Evolutionary conservation across 2,888 invertebrate genomes (phyloP).

Genomic region (Drosophila mimica): DNA sequence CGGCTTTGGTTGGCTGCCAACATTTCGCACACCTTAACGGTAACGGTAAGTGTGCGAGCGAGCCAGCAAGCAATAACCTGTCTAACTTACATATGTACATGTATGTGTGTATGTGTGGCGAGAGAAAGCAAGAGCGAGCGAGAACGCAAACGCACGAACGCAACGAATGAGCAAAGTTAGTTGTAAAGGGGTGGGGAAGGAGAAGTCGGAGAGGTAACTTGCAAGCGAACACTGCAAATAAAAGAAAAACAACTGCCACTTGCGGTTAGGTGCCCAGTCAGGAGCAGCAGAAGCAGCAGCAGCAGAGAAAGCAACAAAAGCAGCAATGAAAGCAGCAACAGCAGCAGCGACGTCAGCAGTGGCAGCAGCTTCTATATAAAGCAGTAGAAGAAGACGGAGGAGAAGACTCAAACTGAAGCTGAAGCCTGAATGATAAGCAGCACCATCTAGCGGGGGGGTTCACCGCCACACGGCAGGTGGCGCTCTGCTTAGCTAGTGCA

Average conservation of each 20-base stretch:
- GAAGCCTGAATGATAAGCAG: constrained; percentile 49
- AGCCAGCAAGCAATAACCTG: constrained; percentile 75
- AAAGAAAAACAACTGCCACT: constrained; percentile 76
- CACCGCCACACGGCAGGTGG: constrained; percentile 65
- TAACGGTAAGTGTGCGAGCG: constrained; percentile 70
- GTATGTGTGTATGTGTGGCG: constrained; percentile 17
- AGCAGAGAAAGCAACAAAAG: constrained; percentile 27
- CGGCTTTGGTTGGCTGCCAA: constrained; percentile 84
- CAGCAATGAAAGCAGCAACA: constrained; percentile 28
- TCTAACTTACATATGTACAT: constrained; percentile 40
- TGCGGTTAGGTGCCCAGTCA: constrained; percentile 72
- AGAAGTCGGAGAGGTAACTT: constrained; percentile 6
- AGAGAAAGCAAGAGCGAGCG: constrained; percentile 68
- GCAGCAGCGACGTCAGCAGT: constrained; percentile 23
- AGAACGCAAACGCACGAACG: constrained; percentile 69
- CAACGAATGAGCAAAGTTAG: constrained; percentile 74
- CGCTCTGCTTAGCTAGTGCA: constrained; percentile 35
- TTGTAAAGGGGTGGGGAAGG: constrained; percentile 19
- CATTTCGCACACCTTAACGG: constrained; percentile 83
- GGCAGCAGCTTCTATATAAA: constrained; percentile 42
- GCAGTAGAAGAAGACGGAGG: constrained; percentile 7
- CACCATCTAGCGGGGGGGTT: constrained; percentile 8
- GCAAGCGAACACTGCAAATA: constrained; percentile 47
- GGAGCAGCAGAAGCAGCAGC: constrained; percentile 29
- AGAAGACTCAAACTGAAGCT: constrained; percentile 22